Evolutionary conservation across 1,140 invertebrate genomes (phyloP).

Genomic region (Magallana gigas): DNA sequence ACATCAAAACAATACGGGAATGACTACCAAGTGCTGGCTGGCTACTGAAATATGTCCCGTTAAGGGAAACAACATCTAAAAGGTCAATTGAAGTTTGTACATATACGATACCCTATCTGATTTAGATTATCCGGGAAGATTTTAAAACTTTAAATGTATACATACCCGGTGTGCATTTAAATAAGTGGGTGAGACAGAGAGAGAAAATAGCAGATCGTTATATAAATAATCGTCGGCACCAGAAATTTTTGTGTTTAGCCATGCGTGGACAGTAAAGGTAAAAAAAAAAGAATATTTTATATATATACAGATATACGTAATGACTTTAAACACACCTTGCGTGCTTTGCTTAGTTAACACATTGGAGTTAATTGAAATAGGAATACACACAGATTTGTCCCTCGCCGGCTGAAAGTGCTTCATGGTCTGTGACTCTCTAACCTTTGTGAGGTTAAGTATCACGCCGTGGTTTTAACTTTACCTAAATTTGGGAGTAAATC

Average conservation of each 20-base stretch:
- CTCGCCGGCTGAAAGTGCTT: neutral
- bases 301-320: constrained; percentile 15
- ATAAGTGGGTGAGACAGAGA: neutral
- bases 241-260: neutral
- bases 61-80: neutral
- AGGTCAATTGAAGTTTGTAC: neutral
- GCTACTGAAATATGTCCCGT: constrained; percentile 6
- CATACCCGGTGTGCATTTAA: constrained; percentile 32
- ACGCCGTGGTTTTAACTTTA: neutral
- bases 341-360: neutral
- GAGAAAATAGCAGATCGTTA: no score
- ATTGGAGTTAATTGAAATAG: neutral
- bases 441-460: neutral
- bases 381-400: neutral
- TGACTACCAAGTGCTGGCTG: neutral
- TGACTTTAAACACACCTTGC: constrained; percentile 27
- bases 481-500: neutral
- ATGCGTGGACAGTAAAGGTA: neutral
- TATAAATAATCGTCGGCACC: no score
- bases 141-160: neutral
- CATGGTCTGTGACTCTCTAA: neutral
- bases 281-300: neutral
- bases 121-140: neutral
- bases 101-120: neutral
- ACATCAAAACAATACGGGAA: no score